phyloP scores from a whole-genome alignment of 2,113 vertebrate genomes.

The Triplophysa dalaica region DNA sequence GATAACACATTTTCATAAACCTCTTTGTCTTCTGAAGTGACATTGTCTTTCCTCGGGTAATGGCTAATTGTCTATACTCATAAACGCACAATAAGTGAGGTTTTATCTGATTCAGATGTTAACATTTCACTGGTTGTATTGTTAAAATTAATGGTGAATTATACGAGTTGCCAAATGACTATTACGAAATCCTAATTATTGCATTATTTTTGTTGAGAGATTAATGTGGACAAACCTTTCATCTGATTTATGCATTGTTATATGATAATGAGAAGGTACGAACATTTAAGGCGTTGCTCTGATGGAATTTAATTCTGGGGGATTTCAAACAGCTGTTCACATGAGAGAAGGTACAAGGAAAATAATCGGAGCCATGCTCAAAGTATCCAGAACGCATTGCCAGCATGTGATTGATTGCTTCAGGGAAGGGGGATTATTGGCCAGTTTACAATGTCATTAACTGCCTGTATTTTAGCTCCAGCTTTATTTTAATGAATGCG shows the following conservation, averaged over 20 bases:
- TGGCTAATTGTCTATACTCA: not conserved
- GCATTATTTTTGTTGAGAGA: slow-evolving; percentile 33
- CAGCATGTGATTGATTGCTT: slow-evolving; percentile 63
- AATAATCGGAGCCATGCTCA: slow-evolving; percentile 55
- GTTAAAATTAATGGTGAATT: slow-evolving; percentile 37
- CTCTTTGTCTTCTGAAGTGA: slow-evolving; percentile 21
- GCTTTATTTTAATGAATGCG: slow-evolving; percentile 61
- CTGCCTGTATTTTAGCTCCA: slow-evolving; percentile 55
- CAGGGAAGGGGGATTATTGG: slow-evolving; percentile 60
- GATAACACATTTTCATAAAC: slow-evolving; percentile 41
- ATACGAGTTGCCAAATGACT: slow-evolving; percentile 28
- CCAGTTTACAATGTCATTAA: slow-evolving; percentile 61
- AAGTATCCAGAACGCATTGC: slow-evolving; percentile 52
- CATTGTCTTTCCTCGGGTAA: slow-evolving; percentile 11
- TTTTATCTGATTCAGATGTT: slow-evolving; percentile 7
- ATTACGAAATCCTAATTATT: slow-evolving; percentile 34
- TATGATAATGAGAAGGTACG: slow-evolving; percentile 46
- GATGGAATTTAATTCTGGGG: slow-evolving; percentile 55
- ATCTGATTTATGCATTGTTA: slow-evolving; percentile 52
- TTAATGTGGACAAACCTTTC: slow-evolving; percentile 37
- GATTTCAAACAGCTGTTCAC: slow-evolving; percentile 57
- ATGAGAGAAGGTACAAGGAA: slow-evolving; percentile 52
- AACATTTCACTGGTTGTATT: slow-evolving; percentile 9
- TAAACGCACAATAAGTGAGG: slow-evolving; percentile 12
- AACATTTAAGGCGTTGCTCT: slow-evolving; percentile 54